A percentile compares a stretch with the other conserved stretches of the same genome.
These are phyloP conservation scores for Ganaspis sp. DNA, from an alignment of 1,140 invertebrate species.

Conservation along the genomic window DNA sequence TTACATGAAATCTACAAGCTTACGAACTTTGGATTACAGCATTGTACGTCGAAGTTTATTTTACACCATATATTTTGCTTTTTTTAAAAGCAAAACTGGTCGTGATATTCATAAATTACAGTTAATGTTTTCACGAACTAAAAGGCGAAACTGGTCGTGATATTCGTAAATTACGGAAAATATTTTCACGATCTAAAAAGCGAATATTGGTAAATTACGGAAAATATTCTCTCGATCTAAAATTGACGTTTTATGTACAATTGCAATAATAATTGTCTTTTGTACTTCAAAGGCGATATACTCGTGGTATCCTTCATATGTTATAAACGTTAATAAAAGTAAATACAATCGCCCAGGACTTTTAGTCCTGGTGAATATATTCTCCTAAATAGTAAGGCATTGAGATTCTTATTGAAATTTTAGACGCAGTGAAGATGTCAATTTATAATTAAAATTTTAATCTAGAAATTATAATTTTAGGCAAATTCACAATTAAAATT, in stretches of 20 bases:
- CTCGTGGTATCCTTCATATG: slow-evolving; percentile 4
- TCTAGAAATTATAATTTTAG: too few relatives aligned
- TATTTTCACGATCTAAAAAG: not conserved
- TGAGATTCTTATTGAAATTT: slow-evolving; percentile 21
- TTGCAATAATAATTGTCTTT: slow-evolving; percentile 15
- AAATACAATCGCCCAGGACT: not conserved
- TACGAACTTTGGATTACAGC: slow-evolving; percentile 55
- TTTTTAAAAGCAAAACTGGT: not conserved
- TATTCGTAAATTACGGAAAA: not conserved
- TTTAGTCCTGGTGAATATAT: not conserved
- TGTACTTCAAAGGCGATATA: slow-evolving; percentile 31
- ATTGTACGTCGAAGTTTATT: slow-evolving; percentile 55
- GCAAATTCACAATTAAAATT: too few relatives aligned
- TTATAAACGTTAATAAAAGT: slow-evolving; percentile 1
- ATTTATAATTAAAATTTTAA: too few relatives aligned
- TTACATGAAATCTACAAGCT: slow-evolving; percentile 20
- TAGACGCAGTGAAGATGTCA: slow-evolving; percentile 1
- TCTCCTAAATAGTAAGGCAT: slow-evolving; percentile 21
- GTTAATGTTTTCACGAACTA: too few relatives aligned
- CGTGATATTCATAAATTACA: not conserved
- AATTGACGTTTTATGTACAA: slow-evolving; percentile 17
- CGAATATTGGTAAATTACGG: too few relatives aligned
- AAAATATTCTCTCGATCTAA: not conserved
- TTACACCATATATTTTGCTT: slow-evolving; percentile 22
- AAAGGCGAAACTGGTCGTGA: not conserved